phyloP scores from a whole-genome alignment of 2,797 vertebrate species.

The Pipistrellus pygmaeus region DNA sequence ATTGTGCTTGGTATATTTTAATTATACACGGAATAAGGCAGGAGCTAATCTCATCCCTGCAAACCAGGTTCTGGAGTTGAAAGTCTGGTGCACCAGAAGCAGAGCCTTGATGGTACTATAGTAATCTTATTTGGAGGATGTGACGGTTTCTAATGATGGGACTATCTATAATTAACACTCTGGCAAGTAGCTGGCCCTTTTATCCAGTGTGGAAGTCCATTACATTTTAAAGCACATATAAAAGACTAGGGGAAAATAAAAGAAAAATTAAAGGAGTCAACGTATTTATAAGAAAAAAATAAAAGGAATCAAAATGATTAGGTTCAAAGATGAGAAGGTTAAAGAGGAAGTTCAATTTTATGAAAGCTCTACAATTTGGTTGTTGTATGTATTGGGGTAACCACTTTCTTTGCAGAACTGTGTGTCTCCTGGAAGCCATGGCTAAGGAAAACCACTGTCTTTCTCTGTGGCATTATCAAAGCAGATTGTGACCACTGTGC shows the following conservation, averaged over 20 bases:
- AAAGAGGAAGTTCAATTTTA: neutral
- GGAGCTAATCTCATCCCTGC: neutral
- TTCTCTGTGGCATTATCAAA: neutral
- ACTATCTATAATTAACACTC: rapidly evolving
- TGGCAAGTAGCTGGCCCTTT: neutral
- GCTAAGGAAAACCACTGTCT: neutral
- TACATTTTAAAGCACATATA: neutral
- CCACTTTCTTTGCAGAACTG: neutral
- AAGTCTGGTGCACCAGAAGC: neutral
- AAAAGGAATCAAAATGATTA: neutral
- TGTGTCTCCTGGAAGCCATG: neutral
- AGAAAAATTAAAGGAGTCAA: neutral
- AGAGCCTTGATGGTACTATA: neutral
- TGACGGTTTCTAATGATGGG: neutral
- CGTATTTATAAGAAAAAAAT: neutral
- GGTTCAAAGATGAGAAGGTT: neutral
- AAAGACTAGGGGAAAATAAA: neutral
- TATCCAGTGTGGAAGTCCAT: neutral
- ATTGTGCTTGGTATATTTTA: neutral
- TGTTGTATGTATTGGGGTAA: neutral
- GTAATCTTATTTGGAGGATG: neutral
- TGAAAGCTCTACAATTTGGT: neutral
- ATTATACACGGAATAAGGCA: neutral
- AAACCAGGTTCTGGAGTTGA: conserved; percentile 18
- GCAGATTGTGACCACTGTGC: neutral